A percentile compares a stretch with the other conserved stretches of the same genome.
These are phyloP conservation scores for Thomomys bottae DNA, from an alignment of 2,113 vertebrate species.

Conservation along the genomic window DNA sequence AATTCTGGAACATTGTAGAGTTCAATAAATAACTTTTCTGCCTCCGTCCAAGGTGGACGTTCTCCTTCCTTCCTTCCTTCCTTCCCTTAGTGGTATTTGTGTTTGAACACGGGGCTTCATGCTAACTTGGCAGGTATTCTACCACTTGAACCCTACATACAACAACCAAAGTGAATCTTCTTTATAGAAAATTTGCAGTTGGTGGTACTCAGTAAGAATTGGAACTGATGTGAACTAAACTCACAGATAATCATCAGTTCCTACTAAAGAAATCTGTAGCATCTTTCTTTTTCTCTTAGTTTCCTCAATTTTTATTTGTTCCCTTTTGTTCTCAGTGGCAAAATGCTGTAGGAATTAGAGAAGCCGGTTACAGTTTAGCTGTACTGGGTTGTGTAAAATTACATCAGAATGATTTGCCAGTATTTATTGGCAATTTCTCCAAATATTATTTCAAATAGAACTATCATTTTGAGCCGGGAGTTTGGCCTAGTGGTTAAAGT, in stretches of 20 bases:
- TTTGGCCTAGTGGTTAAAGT: too few species aligned
- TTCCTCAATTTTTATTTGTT: neutral
- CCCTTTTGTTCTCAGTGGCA: constrained; percentile 13
- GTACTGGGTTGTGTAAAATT: constrained; percentile 15
- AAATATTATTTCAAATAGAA: constrained; percentile 19
- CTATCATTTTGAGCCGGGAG: too few species aligned
- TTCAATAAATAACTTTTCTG: neutral
- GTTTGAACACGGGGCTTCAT: too few species aligned
- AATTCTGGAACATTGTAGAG: neutral
- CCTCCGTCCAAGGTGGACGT: neutral
- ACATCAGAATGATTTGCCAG: neutral
- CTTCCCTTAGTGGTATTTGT: too few species aligned
- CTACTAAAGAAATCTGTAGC: neutral
- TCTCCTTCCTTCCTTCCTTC: neutral
- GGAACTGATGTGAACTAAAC: neutral
- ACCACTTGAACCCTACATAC: too few species aligned
- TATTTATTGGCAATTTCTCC: constrained; percentile 7
- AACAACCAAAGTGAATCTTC: neutral
- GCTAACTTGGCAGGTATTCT: too few species aligned
- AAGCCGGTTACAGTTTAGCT: constrained; percentile 18
- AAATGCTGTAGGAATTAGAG: constrained; percentile 4
- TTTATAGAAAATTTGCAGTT: neutral
- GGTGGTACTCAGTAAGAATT: neutral
- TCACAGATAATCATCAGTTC: neutral
- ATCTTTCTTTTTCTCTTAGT: neutral